Evolutionary conservation across 2,888 invertebrate species (phyloP), one percentile per base, ranked within the genome.

Genomic region (Germaria angustata): DNA sequence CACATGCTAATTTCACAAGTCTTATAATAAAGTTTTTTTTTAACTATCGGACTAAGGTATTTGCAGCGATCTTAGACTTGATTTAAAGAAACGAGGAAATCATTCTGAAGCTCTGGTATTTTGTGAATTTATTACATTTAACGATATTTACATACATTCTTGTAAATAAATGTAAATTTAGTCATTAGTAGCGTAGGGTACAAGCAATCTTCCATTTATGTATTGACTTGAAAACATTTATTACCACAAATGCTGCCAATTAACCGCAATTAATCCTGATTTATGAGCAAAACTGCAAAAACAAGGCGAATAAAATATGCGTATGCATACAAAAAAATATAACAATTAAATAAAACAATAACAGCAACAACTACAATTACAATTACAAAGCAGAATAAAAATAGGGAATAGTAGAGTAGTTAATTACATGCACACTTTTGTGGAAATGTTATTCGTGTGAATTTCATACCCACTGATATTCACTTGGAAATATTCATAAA

Each of bases 191-290:
- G 9, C 36, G 68, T 28, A 68, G 68, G 68, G 68, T 53, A 41
- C 9, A 8, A 9, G 1, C 17, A 46, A 11, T 3, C 3, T 24
- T n/a, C 22, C 11, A 51, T 13, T 13, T 61, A 20, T 53, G 22
- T 39, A 61, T 69, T 61, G 68, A 68, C 55, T 73, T 63, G 55
- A 68, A 75, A 75, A 80, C 75, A 80, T 69, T 59, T 63, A 80
- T 69, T 75, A 49, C 75, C 85, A 75, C 72, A 85, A 85, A 85
- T 84, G 84, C 84, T 86, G 85, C 87, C 88, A 89, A 89, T 88
- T 89, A 87, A 87, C 87, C 84, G 85, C 87, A 88, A 88, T 89
- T 88, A 88, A 88, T 89, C 85, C 86, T 88, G 89, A 89, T 88
- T 89, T 88, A 89, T 87, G 86, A 80, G 68, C 66, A 44, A 63